Conservation (phyloP, 2,113 vertebrate species). For the Epinephelus lanceolatus region DNA sequence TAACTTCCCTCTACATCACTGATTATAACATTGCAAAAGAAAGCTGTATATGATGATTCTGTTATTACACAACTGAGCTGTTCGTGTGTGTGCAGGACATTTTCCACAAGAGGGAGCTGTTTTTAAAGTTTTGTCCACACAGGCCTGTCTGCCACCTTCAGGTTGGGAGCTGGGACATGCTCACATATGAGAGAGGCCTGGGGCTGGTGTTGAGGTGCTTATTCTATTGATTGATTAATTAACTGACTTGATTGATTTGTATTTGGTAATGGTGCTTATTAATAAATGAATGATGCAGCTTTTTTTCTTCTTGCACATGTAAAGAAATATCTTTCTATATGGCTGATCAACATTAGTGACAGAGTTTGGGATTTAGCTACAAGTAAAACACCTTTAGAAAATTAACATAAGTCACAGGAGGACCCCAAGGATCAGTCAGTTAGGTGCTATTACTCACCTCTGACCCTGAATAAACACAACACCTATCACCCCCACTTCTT, state of each 20-base stretch:
- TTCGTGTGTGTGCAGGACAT: neutral
- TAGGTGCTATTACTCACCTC: constrained; percentile 1
- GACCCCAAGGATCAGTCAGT: neutral
- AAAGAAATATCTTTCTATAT: neutral
- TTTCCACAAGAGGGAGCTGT: constrained; percentile 67
- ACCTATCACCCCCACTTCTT: neutral
- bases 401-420: constrained; percentile 29
- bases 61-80: neutral
- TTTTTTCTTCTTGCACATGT: neutral
- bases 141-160: neutral
- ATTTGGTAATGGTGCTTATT: neutral
- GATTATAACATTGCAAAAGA: neutral
- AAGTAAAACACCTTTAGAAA: neutral
- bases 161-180: constrained; percentile 5
- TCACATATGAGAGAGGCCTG: neutral
- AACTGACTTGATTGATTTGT: neutral
- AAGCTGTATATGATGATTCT: neutral
- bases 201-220: neutral
- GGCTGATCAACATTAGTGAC: neutral
- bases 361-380: neutral
- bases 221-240: constrained; percentile 13
- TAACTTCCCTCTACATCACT: neutral
- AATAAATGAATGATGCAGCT: neutral
- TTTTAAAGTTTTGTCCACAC: constrained; percentile 16
- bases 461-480: constrained; percentile 68